Evolutionary conservation across 2,888 invertebrate genomes (phyloP), one percentile per base, ranked within the genome.

Genomic region (Parnassius smintheus): DNA sequence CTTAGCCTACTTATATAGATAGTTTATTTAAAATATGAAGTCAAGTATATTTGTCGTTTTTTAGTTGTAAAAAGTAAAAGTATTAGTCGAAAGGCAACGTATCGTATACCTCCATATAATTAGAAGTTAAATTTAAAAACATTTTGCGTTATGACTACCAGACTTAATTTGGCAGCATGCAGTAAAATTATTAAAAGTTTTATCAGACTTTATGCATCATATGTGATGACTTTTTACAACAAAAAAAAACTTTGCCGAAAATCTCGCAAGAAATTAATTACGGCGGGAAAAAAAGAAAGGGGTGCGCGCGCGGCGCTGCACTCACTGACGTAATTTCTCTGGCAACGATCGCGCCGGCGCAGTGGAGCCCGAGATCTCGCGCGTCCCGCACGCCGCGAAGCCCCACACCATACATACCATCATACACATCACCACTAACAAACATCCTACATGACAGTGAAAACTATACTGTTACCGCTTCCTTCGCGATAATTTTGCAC

Each of bases 191-290:
- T 59, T 52, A 52, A 45, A 45, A 7, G 35, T 35, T 35, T 35
- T 35, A 35, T 35, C 35, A 35, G 35, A 3, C 3, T 35, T 35
- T 35, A 35, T 35, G 4, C 7, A 52, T 41, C 41, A 18, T 18
- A 55, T 49, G 13, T 44, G 11, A 25, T 22, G 50, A 63, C 62
- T 62, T 64, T 61, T 64, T 56, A 59, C 64, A 64, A 59, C 68
- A 66, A 74, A 77, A 81, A 85, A 84, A 82, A 81, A 72, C 70
- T 70, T 68, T 68, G 82, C 86, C 82, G 82, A 59, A 87, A 88
- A 84, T 85, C 82, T 82, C 76, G 81, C 84, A 88, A 86, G 85
- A 88, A 89, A 88, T 82, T 88, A 88, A 89, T 90, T 86, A 85
- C 78, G 77, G 78, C 63, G 59, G 83, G 86, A 86, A 88, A 78